Conservation (phyloP, 1,140 invertebrate genomes). For the Pogonomyrmex californicus region DNA sequence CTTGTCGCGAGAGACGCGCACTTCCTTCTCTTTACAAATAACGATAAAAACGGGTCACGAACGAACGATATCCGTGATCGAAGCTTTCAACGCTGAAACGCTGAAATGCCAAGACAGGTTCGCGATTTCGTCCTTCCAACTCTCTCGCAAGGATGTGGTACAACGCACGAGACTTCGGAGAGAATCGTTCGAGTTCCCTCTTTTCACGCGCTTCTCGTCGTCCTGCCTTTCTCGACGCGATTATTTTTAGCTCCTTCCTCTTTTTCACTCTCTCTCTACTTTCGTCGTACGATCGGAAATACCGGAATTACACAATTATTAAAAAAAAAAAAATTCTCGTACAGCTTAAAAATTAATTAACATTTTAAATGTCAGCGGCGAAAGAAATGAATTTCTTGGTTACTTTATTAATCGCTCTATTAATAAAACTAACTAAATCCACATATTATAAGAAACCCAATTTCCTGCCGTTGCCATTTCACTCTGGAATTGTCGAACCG, state of each 20-base stretch:
- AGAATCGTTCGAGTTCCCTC: conserved; percentile 31
- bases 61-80: conserved; percentile 59
- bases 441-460: neutral
- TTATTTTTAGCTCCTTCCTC: conserved; percentile 14
- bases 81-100: conserved; percentile 58
- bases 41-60: conserved; percentile 52
- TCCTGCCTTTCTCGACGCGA: neutral
- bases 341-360: neutral
- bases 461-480: conserved; percentile 26
- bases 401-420: neutral
- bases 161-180: conserved; percentile 38
- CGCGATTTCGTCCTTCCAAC: neutral
- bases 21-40: conserved; percentile 50
- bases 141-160: neutral
- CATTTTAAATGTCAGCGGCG: neutral
- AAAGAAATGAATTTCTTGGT: neutral
- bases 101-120: conserved; percentile 48
- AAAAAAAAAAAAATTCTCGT: neutral
- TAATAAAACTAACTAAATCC: neutral
- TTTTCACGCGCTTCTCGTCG: neutral
- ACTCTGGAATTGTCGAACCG: conserved; percentile 25
- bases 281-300: neutral
- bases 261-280: neutral
- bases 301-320: neutral
- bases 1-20: conserved; percentile 26